These are phyloP conservation scores for Bambusicola thoracicus DNA, from an alignment of 2,113 vertebrate species.

Conservation along the genomic window DNA sequence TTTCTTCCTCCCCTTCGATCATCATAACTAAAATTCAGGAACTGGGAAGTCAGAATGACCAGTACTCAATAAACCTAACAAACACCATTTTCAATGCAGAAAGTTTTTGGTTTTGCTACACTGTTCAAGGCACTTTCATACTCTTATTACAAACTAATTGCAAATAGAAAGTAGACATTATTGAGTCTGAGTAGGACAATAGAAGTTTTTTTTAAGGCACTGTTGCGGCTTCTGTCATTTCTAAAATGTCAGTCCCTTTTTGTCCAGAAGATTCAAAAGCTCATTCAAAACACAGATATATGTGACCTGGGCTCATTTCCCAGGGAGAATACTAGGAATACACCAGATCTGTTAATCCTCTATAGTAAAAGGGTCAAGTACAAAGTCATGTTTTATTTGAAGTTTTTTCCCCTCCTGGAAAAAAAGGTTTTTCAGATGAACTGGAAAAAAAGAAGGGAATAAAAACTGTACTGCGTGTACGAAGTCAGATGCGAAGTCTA, in stretches of 20 bases:
- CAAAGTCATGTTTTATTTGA: slow-evolving; percentile 4
- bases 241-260: not conserved
- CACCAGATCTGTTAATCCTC: not conserved
- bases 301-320: not conserved
- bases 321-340: not conserved
- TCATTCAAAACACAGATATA: not conserved
- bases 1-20: not conserved
- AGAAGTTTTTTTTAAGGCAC: not conserved
- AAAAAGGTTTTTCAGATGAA: not conserved
- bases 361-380: not conserved
- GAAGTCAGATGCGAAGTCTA: slow-evolving; percentile 3
- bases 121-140: not conserved
- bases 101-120: not conserved
- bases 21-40: not conserved
- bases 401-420: not conserved
- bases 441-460: not conserved
- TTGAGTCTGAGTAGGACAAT: not conserved
- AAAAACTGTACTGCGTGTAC: not conserved
- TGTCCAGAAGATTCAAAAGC: slow-evolving; percentile 1
- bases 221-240: not conserved
- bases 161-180: not conserved
- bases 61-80: not conserved
- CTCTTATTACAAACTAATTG: not conserved
- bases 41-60: not conserved
- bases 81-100: not conserved